Evolutionary conservation across 2,113 vertebrate species (phyloP), one percentile per base, ranked within the genome.

Genomic region (Stomatorhinus ivindoensis): DNA sequence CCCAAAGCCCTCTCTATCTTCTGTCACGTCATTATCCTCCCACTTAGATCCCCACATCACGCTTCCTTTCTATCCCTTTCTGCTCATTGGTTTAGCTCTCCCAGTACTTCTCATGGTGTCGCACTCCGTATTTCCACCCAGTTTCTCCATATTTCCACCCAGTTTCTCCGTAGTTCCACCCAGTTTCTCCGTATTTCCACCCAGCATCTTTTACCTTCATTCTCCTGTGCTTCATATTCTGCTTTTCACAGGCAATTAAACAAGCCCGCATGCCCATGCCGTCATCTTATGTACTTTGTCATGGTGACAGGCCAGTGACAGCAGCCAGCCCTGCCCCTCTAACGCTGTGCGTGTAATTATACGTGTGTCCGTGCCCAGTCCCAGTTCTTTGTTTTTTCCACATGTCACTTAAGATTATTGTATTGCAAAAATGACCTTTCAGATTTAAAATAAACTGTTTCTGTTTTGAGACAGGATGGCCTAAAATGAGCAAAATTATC

Each of bases 81-180:
- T 73, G 31, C 24, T 44, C 46, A 47, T 61, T 42, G 5, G 50
- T 50, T 83, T 51, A n/a, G 19, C 2, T 88, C 61, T 73, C 47
- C 69, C 50, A 51, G 11, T n/a, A 55, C 6, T 55, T 89, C 39
- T 87, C 19, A 39, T 31, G 58, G 42, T 55, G 48, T 91, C 90
- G 92, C 89, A n/a, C 39, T 93, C 80, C 92, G 24, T 46, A 8
- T 83, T 39, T 87, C 31, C 48, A 15, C 89, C 91, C 91, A 83
- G 92, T n/a, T n/a, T n/a, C n/a, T n/a, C n/a, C n/a, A n/a, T n/a
- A n/a, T n/a, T n/a, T n/a, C n/a, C n/a, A n/a, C n/a, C n/a, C n/a
- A n/a, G n/a, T n/a, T n/a, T n/a, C n/a, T n/a, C n/a, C n/a, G n/a
- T n/a, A n/a, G n/a, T n/a, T n/a, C n/a, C n/a, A n/a, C n/a, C n/a